These are phyloP conservation scores for Cylas formicarius DNA, from an alignment of 1,140 invertebrate genomes.

Conservation along the genomic window DNA sequence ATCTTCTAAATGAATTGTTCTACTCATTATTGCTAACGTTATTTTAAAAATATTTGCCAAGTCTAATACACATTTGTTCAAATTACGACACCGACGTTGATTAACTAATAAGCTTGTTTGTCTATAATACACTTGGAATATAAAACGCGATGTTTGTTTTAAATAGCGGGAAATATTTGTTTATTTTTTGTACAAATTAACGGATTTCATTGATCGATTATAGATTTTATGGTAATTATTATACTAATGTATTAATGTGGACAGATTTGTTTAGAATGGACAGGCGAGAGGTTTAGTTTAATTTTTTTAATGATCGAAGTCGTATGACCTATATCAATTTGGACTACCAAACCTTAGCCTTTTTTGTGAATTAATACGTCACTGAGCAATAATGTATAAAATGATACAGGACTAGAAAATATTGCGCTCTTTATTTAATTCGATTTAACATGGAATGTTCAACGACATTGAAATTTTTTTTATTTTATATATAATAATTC, in stretches of 20 bases:
- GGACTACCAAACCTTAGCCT: constrained; percentile 35
- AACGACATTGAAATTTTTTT: neutral
- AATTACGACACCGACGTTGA: no score
- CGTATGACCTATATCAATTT: constrained; percentile 24
- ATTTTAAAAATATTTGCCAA: no score
- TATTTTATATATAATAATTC: neutral
- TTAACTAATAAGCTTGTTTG: no score
- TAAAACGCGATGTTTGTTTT: no score
- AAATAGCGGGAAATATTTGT: no score
- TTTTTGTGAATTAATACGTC: constrained; percentile 27
- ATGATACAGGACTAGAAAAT: constrained; percentile 31
- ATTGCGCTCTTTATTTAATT: constrained; percentile 26
- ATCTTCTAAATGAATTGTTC: no score
- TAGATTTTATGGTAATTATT: no score
- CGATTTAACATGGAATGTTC: constrained; percentile 29
- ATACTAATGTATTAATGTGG: constrained; percentile 25
- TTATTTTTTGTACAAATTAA: no score
- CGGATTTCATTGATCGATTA: constrained; percentile 6
- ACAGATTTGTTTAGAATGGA: constrained; percentile 34
- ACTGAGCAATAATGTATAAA: constrained; percentile 31
- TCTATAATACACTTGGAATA: no score
- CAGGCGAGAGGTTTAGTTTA: constrained; percentile 33
- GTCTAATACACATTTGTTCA: no score
- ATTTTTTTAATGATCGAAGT: constrained; percentile 28
- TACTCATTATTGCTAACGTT: no score